phyloP scores from a whole-genome alignment of 2,888 invertebrate genomes.

The Ganaspis brasiliensis region DNA sequence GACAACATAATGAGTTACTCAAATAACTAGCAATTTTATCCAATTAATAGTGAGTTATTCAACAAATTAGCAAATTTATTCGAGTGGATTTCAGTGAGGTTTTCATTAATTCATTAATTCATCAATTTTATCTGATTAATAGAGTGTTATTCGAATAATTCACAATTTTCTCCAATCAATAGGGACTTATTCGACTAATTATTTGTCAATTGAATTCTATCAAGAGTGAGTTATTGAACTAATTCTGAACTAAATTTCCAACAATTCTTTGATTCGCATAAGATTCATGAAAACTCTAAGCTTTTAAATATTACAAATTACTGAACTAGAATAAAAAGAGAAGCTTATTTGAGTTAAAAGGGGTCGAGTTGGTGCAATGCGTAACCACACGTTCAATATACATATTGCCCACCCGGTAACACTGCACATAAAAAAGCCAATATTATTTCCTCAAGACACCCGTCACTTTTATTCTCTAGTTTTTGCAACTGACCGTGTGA shows the following conservation, averaged over 20 bases:
- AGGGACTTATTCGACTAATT: neutral
- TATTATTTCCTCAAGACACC: conserved; percentile 41
- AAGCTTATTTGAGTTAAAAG: conserved; percentile 55
- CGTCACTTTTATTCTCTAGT: conserved; percentile 49
- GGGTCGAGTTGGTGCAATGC: conserved; percentile 53
- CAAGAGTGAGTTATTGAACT: neutral
- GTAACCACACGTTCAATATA: conserved; percentile 45
- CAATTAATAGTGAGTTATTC: neutral
- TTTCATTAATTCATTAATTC: no score
- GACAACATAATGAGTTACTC: no score
- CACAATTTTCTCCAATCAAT: no score
- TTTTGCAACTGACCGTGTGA: conserved; percentile 52
- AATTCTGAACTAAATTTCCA: no score
- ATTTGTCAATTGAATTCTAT: no score
- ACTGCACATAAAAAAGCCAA: conserved; percentile 40
- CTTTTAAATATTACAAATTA: neutral
- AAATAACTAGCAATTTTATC: no score
- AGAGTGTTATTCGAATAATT: no score
- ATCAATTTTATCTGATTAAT: no score
- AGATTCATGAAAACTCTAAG: conserved; percentile 1
- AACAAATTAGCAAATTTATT: neutral
- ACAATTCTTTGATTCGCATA: neutral
- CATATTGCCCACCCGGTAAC: conserved; percentile 32
- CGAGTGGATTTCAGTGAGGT: no score
- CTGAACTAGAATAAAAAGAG: conserved; percentile 25